Base-by-base conservation (phyloP, 2,888 invertebrate genomes). In the Nipponacmea schrenckii region DNA sequence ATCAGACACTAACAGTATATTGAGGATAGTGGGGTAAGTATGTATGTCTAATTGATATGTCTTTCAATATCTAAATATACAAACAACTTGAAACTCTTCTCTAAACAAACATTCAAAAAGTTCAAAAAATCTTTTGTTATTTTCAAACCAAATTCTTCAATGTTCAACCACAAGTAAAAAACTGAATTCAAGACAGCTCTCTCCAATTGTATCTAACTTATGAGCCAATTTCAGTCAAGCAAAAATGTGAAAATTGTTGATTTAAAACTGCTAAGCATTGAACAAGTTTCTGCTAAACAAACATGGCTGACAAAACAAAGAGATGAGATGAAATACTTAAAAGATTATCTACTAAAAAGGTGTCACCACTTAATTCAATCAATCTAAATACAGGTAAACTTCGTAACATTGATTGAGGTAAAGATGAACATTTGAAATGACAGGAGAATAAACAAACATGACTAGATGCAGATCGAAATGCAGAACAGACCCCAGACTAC, bases 331-430 rank as follows among this genome's bases (percentile, higher is more conserved):
- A 56, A 56, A 56, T 56, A 56, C 56, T 56, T 24, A 56, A 56
- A 56, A 56, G 56, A 56, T 56, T 56, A 56, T 56, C 56, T 56
- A 56, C 56, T 56, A 56, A 56, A 56, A 56, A 56, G 56, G 56
- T 56, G 56, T 56, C 24, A 56, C 24, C 24, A 56, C 56, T 24
- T 56, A 56, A 56, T 56, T 56, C 56, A 56, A 56, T 56, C 56
- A 56, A 56, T 56, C 56, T 12, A 4, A 56, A 24, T 56, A 20
- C 56, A 56, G 56, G 24, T 56, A 56, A 24, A 56, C 14, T 56
- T 24, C 1, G 56, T 56, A 24, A 56, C 20, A 56, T 10, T 56
- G 56, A 56, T 56, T 10, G 56, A 56, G 3, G 5, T 24, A 24
- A 24, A 56, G 56, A 24, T 24, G 56, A 56, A 56, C 24, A 56